These are phyloP conservation scores for Sinelater perroti DNA, from an alignment of 2,888 invertebrate species.

Conservation along the genomic window DNA sequence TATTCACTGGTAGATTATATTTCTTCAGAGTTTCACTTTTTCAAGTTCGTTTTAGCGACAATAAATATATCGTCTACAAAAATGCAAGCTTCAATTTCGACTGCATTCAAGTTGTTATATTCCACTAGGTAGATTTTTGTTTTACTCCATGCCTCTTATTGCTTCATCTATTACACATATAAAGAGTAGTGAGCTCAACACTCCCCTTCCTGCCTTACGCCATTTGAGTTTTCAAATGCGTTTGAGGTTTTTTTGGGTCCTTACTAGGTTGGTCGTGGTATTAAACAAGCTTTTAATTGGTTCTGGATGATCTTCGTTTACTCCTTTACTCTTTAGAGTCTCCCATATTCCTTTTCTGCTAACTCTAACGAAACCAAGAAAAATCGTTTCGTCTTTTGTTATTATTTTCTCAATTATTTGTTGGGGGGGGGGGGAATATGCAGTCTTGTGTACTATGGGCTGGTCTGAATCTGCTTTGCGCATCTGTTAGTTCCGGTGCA, in stretches of 20 bases:
- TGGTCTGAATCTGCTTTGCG: no score
- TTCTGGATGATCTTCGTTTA: neutral
- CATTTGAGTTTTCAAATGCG: neutral
- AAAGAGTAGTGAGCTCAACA: constrained; percentile 5
- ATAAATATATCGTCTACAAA: constrained; percentile 4
- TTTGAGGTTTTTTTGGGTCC: neutral
- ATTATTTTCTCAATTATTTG: no score
- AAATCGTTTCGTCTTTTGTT: no score
- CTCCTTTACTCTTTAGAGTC: neutral
- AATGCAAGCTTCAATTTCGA: neutral
- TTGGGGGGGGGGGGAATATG: no score
- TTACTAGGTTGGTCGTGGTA: neutral
- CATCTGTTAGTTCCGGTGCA: no score
- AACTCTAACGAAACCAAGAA: neutral
- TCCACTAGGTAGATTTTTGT: neutral
- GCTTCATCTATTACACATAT: constrained; percentile 1
- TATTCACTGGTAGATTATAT: constrained; percentile 9
- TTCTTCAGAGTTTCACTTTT: neutral
- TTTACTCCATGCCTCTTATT: neutral
- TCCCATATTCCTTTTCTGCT: neutral
- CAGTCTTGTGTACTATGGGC: no score
- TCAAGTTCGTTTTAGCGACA: neutral
- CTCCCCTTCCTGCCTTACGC: neutral
- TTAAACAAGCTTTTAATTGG: neutral
- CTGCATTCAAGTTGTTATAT: neutral